Evolutionary conservation across 2,113 vertebrate species (phyloP).

Genomic region (Beaufortia kweichowensis): DNA sequence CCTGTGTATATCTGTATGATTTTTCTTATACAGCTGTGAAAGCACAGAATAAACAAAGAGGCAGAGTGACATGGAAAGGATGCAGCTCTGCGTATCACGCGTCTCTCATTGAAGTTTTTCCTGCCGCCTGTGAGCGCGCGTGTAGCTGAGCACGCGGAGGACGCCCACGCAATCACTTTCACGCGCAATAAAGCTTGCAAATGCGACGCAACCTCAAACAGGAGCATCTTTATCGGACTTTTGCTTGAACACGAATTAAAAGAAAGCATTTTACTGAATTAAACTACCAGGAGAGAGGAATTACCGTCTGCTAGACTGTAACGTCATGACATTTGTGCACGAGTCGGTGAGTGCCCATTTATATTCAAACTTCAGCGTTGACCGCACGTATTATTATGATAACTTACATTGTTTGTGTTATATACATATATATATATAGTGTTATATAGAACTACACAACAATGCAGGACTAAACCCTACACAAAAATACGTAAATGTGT

Average conservation of each 20-base stretch:
- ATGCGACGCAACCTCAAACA: not conserved
- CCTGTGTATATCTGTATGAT: too few species aligned
- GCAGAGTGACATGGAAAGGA: not conserved
- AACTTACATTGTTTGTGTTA: not conserved
- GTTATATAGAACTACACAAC: too few species aligned
- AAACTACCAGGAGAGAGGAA: not conserved
- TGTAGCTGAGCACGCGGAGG: not conserved
- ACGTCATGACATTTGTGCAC: not conserved
- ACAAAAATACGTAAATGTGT: too few species aligned
- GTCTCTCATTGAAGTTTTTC: not conserved
- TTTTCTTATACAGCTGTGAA: too few species aligned
- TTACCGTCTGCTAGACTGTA: not conserved
- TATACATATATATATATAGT: too few species aligned
- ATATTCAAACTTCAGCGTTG: slow-evolving; percentile 1
- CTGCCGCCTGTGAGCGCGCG: not conserved
- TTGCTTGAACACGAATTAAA: not conserved
- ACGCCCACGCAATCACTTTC: not conserved
- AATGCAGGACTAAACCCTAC: too few species aligned
- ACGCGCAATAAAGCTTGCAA: not conserved
- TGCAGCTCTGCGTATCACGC: not conserved
- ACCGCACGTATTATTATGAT: too few species aligned
- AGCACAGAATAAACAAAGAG: not conserved
- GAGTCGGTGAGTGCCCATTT: slow-evolving; percentile 36
- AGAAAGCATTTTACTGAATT: not conserved
- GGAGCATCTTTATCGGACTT: not conserved